Percentiles rank a stretch among this genome's conserved stretches.
These are phyloP conservation scores for Promerops cafer DNA, from an alignment of 2,113 vertebrate genomes.

Conservation along the genomic window DNA sequence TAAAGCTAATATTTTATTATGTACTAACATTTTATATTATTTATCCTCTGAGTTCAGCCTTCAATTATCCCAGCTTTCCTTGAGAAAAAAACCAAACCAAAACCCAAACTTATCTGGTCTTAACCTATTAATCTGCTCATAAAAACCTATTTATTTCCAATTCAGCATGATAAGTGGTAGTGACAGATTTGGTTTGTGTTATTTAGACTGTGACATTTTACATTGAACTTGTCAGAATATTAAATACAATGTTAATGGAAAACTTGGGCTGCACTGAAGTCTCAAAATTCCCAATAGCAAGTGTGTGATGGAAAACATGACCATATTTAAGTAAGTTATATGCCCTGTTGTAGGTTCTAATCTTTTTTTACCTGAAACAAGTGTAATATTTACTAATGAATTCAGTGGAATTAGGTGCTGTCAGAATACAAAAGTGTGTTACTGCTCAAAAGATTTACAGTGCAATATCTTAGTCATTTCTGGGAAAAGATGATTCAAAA, in stretches of 20 bases:
- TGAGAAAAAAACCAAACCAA: background rate
- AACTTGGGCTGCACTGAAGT: background rate
- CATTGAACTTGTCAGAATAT: background rate
- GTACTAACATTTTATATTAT: background rate
- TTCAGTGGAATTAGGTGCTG: background rate
- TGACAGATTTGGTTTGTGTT: background rate
- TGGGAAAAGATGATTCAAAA: background rate
- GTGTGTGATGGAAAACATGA: background rate
- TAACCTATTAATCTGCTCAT: background rate
- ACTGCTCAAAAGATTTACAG: background rate
- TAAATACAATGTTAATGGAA: background rate
- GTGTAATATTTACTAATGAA: background rate
- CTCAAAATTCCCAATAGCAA: background rate
- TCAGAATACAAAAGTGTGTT: background rate
- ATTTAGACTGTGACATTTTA: background rate
- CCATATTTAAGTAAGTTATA: background rate
- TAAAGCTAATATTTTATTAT: background rate
- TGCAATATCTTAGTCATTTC: background rate
- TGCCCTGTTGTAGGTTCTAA: background rate
- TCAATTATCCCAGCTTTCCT: background rate
- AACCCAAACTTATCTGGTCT: background rate
- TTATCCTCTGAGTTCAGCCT: background rate
- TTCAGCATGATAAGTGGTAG: background rate
- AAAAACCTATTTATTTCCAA: background rate
- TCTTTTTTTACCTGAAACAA: background rate